phyloP scores from a whole-genome alignment of 2,888 invertebrate species.

The Brachyopa scutellaris region DNA sequence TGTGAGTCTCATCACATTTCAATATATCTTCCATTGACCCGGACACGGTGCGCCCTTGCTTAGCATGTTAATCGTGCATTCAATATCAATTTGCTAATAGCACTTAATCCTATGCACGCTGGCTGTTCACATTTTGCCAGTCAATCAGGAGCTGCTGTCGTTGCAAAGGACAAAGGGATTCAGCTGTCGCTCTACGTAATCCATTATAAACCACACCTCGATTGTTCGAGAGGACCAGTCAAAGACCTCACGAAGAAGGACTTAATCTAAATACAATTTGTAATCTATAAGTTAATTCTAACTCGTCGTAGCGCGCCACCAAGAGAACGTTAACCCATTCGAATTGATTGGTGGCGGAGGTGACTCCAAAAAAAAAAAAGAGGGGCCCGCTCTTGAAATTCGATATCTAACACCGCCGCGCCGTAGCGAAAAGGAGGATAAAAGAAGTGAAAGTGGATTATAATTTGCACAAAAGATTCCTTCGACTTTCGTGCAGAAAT shows the following conservation, averaged over 20 bases:
- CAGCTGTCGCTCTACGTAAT: slow-evolving; percentile 24
- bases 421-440: slow-evolving; percentile 15
- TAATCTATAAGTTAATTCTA: slow-evolving; percentile 67
- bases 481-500: slow-evolving; percentile 21
- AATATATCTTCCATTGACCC: slow-evolving; percentile 42
- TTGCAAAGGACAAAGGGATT: slow-evolving; percentile 37
- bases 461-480: slow-evolving; percentile 58
- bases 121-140: slow-evolving; percentile 46
- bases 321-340: slow-evolving; percentile 45
- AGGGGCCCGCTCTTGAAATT: background rate
- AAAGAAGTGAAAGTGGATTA: slow-evolving; percentile 55
- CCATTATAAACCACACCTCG: slow-evolving; percentile 59
- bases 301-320: slow-evolving; percentile 1
- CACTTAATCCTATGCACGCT: slow-evolving; percentile 50
- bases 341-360: background rate
- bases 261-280: slow-evolving; percentile 68
- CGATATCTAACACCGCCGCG: slow-evolving; percentile 4
- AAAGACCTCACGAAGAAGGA: slow-evolving; percentile 53
- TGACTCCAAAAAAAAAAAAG: background rate
- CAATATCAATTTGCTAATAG: slow-evolving; percentile 69
- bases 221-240: slow-evolving; percentile 28
- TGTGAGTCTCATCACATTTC: slow-evolving; percentile 20
- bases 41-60: slow-evolving; percentile 24
- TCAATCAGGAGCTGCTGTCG: slow-evolving; percentile 44
- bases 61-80: slow-evolving; percentile 61